Evolutionary conservation across 1,140 invertebrate species (phyloP), one percentile per base, ranked within the genome.

Genomic region (Agrypnia vestita): DNA sequence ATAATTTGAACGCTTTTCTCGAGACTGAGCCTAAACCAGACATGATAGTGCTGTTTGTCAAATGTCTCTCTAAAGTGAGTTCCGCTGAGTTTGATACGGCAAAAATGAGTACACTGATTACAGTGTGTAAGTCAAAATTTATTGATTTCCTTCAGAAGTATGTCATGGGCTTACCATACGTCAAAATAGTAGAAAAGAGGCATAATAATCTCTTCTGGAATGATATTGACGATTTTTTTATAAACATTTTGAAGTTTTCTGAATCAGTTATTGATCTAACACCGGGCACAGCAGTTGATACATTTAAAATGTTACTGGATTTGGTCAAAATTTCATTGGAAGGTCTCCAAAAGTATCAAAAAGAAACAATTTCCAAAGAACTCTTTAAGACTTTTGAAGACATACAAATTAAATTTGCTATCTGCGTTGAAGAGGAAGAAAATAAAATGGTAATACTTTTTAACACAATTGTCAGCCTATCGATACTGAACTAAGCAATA

Each of bases 141-240:
- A 85, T 89, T 11, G 56, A 80, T 13, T 82, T 80, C 25, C 81
- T 89, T 12, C 77, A 83, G 15, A 83, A 80, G 12, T 88, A 88
- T 84, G 79, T 89, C 35, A 85, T 85, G 80, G 81, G 86, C 35
- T 82, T 90, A 56, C 86, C 86, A 12, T 87, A 88, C 47, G 78
- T 51, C 49, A 51, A 51, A 51, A 51, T 12, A 12, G 25, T 35
- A 35, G 25, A 35, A 1, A 35, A 35, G 25, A 35, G 25, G 6
- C 25, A 35, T 1, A 35, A 35, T 35, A 35, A 35, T 35, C 80
- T 79, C 62, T 90, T 89, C 59, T 90, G 89, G 90, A 84, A 84
- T 9, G 83, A 88, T 71, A 81, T 84, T 82, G 83, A 84, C 21
- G 76, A 82, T 21, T 90, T 90, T 85, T 90, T 88, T 86, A 62